Evolutionary conservation across 1,140 invertebrate genomes (phyloP).

Genomic region (Heliconius himera): DNA sequence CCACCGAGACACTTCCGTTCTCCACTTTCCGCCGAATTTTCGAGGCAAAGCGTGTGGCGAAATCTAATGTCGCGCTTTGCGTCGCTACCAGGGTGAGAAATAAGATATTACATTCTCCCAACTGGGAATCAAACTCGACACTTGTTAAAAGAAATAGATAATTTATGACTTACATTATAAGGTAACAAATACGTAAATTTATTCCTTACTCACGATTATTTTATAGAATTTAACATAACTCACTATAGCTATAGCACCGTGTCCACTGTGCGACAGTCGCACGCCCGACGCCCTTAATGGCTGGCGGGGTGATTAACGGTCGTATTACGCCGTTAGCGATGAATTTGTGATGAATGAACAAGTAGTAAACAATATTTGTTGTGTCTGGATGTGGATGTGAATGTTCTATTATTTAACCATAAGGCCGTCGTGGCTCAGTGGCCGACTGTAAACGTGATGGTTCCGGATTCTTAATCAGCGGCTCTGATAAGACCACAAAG

Average conservation of each 20-base stretch:
- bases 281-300: conserved; percentile 8
- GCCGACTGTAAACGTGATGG: neutral
- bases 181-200: too few species aligned
- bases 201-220: neutral
- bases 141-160: too few species aligned
- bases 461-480: neutral
- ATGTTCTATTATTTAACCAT: too few species aligned
- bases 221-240: neutral
- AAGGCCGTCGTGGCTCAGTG: too few species aligned
- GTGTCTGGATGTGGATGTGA: too few species aligned
- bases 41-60: neutral
- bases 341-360: conserved; percentile 18
- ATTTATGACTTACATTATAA: too few species aligned
- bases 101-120: too few species aligned
- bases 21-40: neutral
- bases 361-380: conserved; percentile 1
- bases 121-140: too few species aligned
- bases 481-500: neutral
- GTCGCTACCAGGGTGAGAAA: neutral
- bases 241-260: neutral
- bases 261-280: neutral
- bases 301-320: conserved; percentile 13
- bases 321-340: conserved; percentile 6
- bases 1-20: neutral
- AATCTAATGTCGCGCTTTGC: too few species aligned